Conservation (phyloP, 1,140 invertebrate genomes). For the Subanguina moxae region DNA sequence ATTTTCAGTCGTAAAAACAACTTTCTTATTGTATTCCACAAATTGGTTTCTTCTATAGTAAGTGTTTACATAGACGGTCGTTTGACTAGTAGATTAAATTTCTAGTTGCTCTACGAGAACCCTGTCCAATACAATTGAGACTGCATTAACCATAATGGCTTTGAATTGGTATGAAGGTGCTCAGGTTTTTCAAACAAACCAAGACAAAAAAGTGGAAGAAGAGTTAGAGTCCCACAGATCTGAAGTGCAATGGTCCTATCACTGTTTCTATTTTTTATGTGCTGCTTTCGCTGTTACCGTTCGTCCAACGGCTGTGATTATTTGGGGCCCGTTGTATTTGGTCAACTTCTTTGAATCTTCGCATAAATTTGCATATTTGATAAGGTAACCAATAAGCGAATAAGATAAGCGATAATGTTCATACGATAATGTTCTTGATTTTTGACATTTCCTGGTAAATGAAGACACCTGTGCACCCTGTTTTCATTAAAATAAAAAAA, state of each 20-base stretch:
- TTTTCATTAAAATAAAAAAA: too few relatives aligned
- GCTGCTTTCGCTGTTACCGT: slow-evolving; percentile 21
- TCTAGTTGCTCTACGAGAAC: slow-evolving; percentile 27
- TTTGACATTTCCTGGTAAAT: too few relatives aligned
- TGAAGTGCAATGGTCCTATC: background rate
- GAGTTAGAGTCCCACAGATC: background rate
- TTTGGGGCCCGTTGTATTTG: slow-evolving; percentile 15
- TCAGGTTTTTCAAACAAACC: slow-evolving; percentile 6
- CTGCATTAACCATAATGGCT: slow-evolving; percentile 29
- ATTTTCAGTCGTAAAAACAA: slow-evolving; percentile 14
- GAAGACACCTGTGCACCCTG: too few relatives aligned
- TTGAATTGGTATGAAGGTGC: slow-evolving; percentile 28
- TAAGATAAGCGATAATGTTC: too few relatives aligned
- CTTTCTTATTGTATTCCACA: slow-evolving; percentile 21
- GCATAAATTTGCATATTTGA: background rate
- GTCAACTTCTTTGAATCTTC: slow-evolving; percentile 13
- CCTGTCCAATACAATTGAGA: slow-evolving; percentile 34
- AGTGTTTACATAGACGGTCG: too few relatives aligned
- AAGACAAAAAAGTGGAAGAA: background rate
- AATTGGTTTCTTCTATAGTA: slow-evolving; percentile 41
- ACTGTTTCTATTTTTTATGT: slow-evolving; percentile 14
- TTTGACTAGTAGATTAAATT: too few relatives aligned
- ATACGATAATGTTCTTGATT: too few relatives aligned
- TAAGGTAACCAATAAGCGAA: too few relatives aligned
- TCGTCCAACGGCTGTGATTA: slow-evolving; percentile 28